These are phyloP conservation scores for Lydus trimaculatus DNA, from an alignment of 2,888 invertebrate genomes.

Conservation along the genomic window DNA sequence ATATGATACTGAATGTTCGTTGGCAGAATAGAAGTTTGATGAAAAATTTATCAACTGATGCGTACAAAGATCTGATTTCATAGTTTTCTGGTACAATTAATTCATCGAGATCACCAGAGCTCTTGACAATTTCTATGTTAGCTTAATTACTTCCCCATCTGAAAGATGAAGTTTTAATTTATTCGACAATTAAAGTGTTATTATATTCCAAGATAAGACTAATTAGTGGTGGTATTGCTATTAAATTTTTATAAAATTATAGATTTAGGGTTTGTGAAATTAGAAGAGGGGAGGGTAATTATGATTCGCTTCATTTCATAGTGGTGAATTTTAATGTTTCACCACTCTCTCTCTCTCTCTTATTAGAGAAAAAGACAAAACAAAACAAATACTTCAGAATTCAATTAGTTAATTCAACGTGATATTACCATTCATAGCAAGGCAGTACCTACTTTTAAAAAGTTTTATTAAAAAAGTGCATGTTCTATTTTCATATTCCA, in stretches of 20 bases:
- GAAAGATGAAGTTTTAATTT: background rate
- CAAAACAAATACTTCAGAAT: background rate
- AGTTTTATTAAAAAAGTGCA: background rate
- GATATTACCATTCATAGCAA: background rate
- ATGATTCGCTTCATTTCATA: background rate
- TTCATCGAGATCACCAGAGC: background rate
- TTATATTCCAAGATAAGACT: conserved; percentile 3
- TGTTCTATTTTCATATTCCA: background rate
- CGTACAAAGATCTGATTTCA: background rate
- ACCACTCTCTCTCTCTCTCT: too few relatives aligned
- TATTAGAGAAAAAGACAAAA: too few relatives aligned
- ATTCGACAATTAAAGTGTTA: conserved; percentile 3
- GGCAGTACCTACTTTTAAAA: background rate
- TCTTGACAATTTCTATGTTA: background rate
- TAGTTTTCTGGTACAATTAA: background rate
- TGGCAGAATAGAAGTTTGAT: background rate
- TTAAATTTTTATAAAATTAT: background rate
- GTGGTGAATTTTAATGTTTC: background rate
- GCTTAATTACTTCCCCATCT: background rate
- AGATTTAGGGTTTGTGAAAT: background rate
- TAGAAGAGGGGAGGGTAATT: background rate
- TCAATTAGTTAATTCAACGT: background rate
- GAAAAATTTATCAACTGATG: conserved; percentile 1
- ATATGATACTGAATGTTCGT: background rate
- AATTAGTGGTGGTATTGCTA: background rate